Evolutionary conservation across 2,113 vertebrate genomes (phyloP).

Genomic region (Grus americana): DNA sequence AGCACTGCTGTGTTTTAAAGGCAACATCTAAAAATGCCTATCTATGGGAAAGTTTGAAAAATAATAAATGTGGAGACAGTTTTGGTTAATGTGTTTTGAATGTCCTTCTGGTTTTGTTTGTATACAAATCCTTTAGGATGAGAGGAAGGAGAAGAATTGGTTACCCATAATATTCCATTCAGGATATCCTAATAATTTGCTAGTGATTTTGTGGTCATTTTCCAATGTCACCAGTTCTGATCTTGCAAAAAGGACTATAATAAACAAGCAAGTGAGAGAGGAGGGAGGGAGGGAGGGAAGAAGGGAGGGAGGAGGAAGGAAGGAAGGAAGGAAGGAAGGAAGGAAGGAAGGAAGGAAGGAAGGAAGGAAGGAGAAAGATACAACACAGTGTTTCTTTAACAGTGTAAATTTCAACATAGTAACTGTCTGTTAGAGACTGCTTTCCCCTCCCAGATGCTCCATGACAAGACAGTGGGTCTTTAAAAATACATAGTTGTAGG

Average conservation of each 20-base stretch:
- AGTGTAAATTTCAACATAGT: neutral
- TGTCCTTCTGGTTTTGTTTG: neutral
- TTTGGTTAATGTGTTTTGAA: neutral
- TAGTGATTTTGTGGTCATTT: neutral
- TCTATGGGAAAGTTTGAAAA: neutral
- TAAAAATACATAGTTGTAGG: neutral
- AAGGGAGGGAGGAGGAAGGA: neutral
- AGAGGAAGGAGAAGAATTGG: neutral
- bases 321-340: neutral
- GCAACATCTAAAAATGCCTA: neutral
- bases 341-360: neutral
- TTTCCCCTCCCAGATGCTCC: neutral
- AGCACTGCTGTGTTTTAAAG: neutral
- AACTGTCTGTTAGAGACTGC: neutral
- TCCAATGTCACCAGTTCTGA: neutral
- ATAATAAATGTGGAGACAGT: neutral
- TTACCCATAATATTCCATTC: neutral
- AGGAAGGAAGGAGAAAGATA: no score
- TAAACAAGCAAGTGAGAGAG: neutral
- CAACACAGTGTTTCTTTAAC: neutral
- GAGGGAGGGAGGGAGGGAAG: neutral
- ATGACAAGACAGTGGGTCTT: neutral
- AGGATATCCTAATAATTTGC: neutral
- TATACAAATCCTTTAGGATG: neutral
- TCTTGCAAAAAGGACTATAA: neutral